Percentiles rank a stretch among this genome's conserved stretches.
These are phyloP conservation scores for Drosophila rubida DNA, from an alignment of 2,888 invertebrate species.

Conservation along the genomic window DNA sequence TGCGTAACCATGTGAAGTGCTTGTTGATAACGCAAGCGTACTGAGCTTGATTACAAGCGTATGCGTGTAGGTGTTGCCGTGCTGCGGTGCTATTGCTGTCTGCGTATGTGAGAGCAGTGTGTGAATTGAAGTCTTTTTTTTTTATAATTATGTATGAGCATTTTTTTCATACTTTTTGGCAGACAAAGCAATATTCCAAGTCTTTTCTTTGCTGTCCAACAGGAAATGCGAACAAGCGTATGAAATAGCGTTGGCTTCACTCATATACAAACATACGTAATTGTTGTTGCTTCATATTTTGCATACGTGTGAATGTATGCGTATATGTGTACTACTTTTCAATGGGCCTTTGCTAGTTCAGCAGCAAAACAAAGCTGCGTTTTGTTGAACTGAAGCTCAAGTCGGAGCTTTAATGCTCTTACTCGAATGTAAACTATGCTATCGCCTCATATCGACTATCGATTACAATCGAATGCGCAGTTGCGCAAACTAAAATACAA, in stretches of 20 bases:
- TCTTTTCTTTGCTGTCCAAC: slow-evolving; percentile 60
- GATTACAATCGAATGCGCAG: not conserved
- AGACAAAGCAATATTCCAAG: slow-evolving; percentile 70
- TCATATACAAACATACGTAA: slow-evolving; percentile 37
- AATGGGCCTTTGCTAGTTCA: slow-evolving; percentile 48
- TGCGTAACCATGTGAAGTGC: slow-evolving; percentile 14
- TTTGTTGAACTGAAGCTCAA: not conserved
- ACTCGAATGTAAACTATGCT: not conserved
- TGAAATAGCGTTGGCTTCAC: slow-evolving; percentile 65
- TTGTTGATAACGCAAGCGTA: slow-evolving; percentile 41
- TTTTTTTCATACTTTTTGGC: slow-evolving; percentile 56
- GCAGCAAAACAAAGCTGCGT: slow-evolving; percentile 14
- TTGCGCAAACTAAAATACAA: not conserved
- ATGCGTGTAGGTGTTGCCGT: slow-evolving; percentile 41
- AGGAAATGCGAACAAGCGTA: slow-evolving; percentile 77
- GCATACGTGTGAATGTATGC: slow-evolving; percentile 13
- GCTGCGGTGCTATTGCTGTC: slow-evolving; percentile 34
- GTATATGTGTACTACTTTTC: slow-evolving; percentile 40
- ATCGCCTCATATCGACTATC: not conserved
- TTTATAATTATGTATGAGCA: slow-evolving; percentile 61
- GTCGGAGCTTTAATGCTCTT: slow-evolving; percentile 26
- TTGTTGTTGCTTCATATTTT: slow-evolving; percentile 40
- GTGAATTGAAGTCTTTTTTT: slow-evolving; percentile 59
- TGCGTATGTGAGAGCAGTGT: slow-evolving; percentile 46
- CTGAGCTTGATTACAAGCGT: slow-evolving; percentile 15